Evolutionary conservation across 1,140 invertebrate genomes (phyloP).

Genomic region (Pararge aegeria): DNA sequence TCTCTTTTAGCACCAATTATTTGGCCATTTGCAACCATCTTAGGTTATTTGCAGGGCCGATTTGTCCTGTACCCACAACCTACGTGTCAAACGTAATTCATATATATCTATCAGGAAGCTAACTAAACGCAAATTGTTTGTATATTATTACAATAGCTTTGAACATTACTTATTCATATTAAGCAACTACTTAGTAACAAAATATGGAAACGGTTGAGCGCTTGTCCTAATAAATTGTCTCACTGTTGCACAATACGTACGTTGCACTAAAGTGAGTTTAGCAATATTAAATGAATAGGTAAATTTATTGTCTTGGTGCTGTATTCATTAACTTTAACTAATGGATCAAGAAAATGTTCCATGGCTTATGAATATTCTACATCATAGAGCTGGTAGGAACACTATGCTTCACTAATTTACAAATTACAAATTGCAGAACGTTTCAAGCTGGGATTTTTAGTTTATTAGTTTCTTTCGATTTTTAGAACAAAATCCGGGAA

Average conservation of each 20-base stretch:
- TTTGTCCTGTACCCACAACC: no score
- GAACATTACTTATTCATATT: not conserved
- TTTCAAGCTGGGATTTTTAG: no score
- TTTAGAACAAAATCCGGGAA: no score
- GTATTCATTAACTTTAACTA: constrained; percentile 4
- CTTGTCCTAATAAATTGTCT: constrained; percentile 12
- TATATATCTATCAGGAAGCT: no score
- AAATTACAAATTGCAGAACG: no score
- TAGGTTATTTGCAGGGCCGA: no score
- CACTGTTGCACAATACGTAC: constrained; percentile 3
- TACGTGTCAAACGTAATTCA: no score
- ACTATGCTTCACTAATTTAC: not conserved
- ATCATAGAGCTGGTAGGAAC: not conserved
- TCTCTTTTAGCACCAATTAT: no score
- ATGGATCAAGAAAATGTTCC: not conserved
- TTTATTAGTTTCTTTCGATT: no score
- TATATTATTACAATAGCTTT: not conserved
- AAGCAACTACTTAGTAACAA: constrained; percentile 14
- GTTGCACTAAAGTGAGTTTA: constrained; percentile 6
- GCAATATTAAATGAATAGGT: constrained; percentile 4
- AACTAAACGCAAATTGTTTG: no score
- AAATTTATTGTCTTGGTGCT: constrained; percentile 16
- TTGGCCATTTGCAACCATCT: no score
- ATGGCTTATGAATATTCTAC: constrained; percentile 1
- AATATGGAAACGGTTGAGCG: constrained; percentile 13